phyloP scores from a whole-genome alignment of 2,113 vertebrate species.

The Propithecus coquereli region DNA sequence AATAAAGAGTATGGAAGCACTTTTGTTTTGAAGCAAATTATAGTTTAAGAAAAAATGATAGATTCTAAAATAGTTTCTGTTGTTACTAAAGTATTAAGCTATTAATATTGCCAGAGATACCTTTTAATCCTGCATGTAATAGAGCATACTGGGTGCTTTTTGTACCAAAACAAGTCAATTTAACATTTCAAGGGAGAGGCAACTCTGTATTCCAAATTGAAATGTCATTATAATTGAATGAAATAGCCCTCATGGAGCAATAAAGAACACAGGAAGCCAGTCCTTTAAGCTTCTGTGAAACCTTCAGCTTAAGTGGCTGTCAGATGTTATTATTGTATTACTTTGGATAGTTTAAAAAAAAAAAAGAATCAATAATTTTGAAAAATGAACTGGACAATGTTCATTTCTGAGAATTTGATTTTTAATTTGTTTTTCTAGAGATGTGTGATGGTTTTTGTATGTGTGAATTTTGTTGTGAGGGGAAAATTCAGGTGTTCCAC shows the following conservation, averaged over 20 bases:
- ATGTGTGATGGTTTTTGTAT: background rate
- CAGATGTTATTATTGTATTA: constrained; percentile 47
- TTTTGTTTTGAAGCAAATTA: constrained; percentile 51
- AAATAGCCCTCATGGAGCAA: constrained; percentile 57
- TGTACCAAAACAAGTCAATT: constrained; percentile 63
- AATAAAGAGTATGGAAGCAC: constrained; percentile 41
- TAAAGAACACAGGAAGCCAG: constrained; percentile 42
- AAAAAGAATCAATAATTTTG: constrained; percentile 47
- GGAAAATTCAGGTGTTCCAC: background rate
- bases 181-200: constrained; percentile 62
- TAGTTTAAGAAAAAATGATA: constrained; percentile 44
- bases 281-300: constrained; percentile 42
- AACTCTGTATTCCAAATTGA: constrained; percentile 66
- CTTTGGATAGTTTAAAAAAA: constrained; percentile 43
- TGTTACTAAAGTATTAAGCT: constrained; percentile 50
- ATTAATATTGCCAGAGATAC: constrained; percentile 51
- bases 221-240: constrained; percentile 70
- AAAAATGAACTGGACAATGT: constrained; percentile 24
- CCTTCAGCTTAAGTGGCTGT: constrained; percentile 50
- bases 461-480: constrained; percentile 29
- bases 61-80: constrained; percentile 51
- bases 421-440: constrained; percentile 26
- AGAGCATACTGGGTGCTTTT: constrained; percentile 43
- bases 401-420: background rate
- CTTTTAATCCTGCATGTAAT: constrained; percentile 58